A percentile compares a stretch with the other conserved stretches of the same genome.
Evolutionary conservation across 2,797 vertebrate genomes (phyloP).

Genomic region (Gobio occitaniae): DNA sequence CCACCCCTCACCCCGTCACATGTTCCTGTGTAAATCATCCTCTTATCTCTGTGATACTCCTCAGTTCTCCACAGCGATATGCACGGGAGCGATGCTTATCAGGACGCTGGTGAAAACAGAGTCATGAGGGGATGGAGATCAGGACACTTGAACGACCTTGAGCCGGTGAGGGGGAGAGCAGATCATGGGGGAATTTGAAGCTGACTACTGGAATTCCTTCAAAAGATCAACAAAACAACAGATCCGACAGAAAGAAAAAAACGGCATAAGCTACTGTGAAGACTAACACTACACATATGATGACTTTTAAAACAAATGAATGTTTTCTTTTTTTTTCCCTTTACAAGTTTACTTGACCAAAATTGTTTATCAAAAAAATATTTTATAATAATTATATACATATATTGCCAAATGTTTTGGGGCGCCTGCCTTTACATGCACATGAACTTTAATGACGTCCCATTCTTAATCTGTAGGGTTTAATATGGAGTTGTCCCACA

Average conservation of each 20-base stretch:
- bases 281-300: neutral
- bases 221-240: conserved; percentile 35
- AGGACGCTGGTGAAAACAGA: conserved; percentile 51
- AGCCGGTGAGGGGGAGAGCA: conserved; percentile 7
- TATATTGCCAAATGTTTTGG: too few species aligned
- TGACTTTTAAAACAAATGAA: neutral
- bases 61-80: conserved; percentile 19
- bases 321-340: too few species aligned
- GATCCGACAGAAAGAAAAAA: neutral
- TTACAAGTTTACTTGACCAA: too few species aligned
- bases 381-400: too few species aligned
- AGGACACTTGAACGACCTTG: conserved; percentile 46
- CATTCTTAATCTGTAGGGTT: too few species aligned
- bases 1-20: conserved; percentile 34
- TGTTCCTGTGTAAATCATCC: conserved; percentile 52
- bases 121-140: conserved; percentile 36
- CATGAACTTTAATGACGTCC: too few species aligned
- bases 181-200: conserved; percentile 40
- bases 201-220: conserved; percentile 50
- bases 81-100: conserved; percentile 51
- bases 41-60: conserved; percentile 36
- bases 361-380: too few species aligned
- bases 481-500: too few species aligned
- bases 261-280: neutral
- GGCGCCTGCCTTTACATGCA: too few species aligned